These are phyloP conservation scores for Chymomyza fuscimana DNA, from an alignment of 2,888 invertebrate genomes.

Conservation along the genomic window DNA sequence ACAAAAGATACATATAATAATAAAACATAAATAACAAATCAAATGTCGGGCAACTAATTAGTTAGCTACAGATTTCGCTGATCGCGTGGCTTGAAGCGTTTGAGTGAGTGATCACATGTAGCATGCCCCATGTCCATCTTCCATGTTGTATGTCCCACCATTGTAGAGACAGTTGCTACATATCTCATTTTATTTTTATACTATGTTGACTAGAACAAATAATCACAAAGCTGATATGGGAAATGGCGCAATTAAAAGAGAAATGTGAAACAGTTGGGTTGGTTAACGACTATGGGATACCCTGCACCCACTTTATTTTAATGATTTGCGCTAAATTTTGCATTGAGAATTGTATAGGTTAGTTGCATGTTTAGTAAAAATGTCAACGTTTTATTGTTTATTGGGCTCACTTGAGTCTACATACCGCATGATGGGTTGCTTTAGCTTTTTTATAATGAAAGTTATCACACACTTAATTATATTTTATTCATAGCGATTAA, in stretches of 20 bases:
- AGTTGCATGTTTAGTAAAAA: too few relatives aligned
- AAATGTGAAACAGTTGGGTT: slow-evolving; percentile 21
- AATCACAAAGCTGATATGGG: slow-evolving; percentile 69
- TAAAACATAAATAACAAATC: slow-evolving; percentile 55
- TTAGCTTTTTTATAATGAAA: too few relatives aligned
- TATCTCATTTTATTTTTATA: slow-evolving; percentile 44
- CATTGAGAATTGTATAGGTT: too few relatives aligned
- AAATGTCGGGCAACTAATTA: slow-evolving; percentile 62
- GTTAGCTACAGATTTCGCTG: slow-evolving; percentile 38
- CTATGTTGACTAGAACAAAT: slow-evolving; percentile 60
- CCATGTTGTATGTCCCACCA: neutral
- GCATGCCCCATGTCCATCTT: slow-evolving; percentile 13
- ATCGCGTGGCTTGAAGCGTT: slow-evolving; percentile 18
- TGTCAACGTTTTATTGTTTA: too few relatives aligned
- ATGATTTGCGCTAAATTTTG: too few relatives aligned
- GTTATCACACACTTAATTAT: too few relatives aligned
- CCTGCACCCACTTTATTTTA: too few relatives aligned
- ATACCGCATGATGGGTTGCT: too few relatives aligned
- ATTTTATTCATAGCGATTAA: too few relatives aligned
- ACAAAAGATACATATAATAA: slow-evolving; percentile 12
- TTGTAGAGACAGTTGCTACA: slow-evolving; percentile 31
- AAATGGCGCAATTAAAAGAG: slow-evolving; percentile 68
- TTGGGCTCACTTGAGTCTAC: too few relatives aligned
- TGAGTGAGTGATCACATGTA: slow-evolving; percentile 16
- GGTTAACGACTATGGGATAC: too few relatives aligned